Evolutionary conservation across 2,113 vertebrate genomes (phyloP).

Genomic region (Pseudonaja textilis): DNA sequence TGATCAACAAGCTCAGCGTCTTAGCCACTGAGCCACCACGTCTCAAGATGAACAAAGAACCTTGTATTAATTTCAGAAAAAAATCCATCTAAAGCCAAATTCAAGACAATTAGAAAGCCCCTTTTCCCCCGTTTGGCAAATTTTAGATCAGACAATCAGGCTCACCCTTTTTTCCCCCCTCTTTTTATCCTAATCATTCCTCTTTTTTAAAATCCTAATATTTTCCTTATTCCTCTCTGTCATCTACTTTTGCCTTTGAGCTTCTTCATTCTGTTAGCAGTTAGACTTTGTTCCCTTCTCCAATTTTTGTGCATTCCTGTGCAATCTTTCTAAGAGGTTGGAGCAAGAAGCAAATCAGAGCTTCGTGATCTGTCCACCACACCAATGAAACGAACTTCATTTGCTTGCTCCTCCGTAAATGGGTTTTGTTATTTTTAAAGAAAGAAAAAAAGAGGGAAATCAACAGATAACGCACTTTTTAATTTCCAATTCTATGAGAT

Average conservation of each 20-base stretch:
- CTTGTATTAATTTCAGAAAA: too few relatives aligned
- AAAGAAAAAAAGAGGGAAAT: not conserved
- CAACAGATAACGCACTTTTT: not conserved
- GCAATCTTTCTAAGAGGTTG: not conserved
- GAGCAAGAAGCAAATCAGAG: not conserved
- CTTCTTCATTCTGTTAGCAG: not conserved
- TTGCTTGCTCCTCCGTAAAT: not conserved
- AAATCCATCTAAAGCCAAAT: too few relatives aligned
- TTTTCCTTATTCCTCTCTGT: not conserved
- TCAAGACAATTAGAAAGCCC: too few relatives aligned
- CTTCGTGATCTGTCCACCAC: not conserved
- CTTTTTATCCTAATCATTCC: not conserved
- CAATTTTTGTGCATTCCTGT: too few relatives aligned
- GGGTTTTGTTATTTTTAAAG: not conserved
- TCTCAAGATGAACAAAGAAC: too few relatives aligned
- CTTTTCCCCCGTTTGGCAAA: too few relatives aligned
- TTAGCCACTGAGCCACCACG: too few relatives aligned
- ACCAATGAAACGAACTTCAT: not conserved
- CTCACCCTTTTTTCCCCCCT: too few relatives aligned
- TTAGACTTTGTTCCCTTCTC: too few relatives aligned
- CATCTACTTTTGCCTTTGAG: not conserved
- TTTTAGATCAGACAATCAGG: too few relatives aligned
- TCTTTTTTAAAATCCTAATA: too few relatives aligned
- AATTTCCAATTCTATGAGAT: constrained; percentile 21
- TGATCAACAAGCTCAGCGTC: too few relatives aligned